Base-by-base conservation (phyloP, 23 tunicate genomes). In the Ciona savignyi region DNA sequence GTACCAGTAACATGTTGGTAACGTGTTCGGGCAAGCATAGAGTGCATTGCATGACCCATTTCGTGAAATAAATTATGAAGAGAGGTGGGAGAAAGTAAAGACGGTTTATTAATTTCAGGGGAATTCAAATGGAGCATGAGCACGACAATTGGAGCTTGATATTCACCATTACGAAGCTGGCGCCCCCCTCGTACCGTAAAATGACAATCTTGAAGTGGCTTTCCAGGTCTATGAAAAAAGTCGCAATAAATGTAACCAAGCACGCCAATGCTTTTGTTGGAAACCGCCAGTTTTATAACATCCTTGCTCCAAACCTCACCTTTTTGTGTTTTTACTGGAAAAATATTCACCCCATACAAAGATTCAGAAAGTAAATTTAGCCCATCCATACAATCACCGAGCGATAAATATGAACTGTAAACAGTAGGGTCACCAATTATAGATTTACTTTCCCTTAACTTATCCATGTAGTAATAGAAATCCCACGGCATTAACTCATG, bases 1-100 rank as follows among this genome's bases (percentile, higher is more conserved):
- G 98, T 92, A 0, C 98, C 98, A 31, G 93, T 85, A 26, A 92
- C 87, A 62, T 92, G 98, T 68, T 92, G 98, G 67, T 92, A 92
- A 4, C 83, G 56, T 1, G 98, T 92, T 33, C 93, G 67, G 0
- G 93, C 98, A 23, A 92, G 82, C 93, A 92, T 92, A 0, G 98
- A 92, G 63, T 92, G 98, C 93, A 92, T 85, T 9, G 98, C 98
- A 64, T 92, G 98, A 20, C 98, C 98, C 81, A 81, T 89, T 62
- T 92, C 98, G 30, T 92, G 98, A 63, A 92, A 92, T 31, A 92
- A 69, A 48, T 85, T 92, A 68, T 69, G 51, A 70, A 92, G 63
- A 19, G 92, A 60, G 27, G 64, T 25, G n/a, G 97, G 85, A 51
- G 82, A 20, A 25, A 90, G 90, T 51, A 90, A 51, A 2, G 95